phyloP scores from a whole-genome alignment of 1,140 invertebrate species.

The Muscidifurax raptorellus region DNA sequence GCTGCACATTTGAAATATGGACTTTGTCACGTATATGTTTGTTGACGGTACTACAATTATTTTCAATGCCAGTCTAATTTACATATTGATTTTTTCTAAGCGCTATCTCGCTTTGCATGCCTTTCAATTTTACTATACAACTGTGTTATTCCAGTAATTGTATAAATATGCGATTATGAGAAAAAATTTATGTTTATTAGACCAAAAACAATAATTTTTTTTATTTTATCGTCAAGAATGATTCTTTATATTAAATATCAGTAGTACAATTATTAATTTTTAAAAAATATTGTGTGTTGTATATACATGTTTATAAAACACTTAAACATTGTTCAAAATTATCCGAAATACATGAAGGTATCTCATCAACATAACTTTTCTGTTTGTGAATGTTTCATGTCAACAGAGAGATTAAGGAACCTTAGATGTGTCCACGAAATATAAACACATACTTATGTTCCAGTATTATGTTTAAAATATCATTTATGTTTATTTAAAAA shows the following conservation, averaged over 20 bases:
- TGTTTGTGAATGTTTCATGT: not conserved
- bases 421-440: not conserved
- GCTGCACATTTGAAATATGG: conserved; percentile 35
- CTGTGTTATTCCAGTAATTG: not conserved
- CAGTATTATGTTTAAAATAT: not conserved
- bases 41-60: conserved; percentile 32
- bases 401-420: not conserved
- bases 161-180: not conserved
- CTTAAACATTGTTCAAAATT: too few relatives aligned
- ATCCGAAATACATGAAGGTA: too few relatives aligned
- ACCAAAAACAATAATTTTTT: not conserved
- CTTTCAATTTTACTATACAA: not conserved
- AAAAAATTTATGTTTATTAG: not conserved
- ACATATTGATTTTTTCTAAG: conserved; percentile 38
- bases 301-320: too few relatives aligned
- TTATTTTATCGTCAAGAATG: not conserved
- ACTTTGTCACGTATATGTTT: not conserved
- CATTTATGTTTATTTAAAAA: not conserved
- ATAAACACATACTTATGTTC: not conserved
- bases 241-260: too few relatives aligned
- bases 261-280: too few relatives aligned
- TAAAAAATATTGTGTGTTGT: too few relatives aligned
- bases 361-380: not conserved
- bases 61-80: conserved; percentile 51
- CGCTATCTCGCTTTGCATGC: not conserved